These are phyloP conservation scores for Empidonax traillii DNA, from an alignment of 2,113 vertebrate species.

Conservation along the genomic window DNA sequence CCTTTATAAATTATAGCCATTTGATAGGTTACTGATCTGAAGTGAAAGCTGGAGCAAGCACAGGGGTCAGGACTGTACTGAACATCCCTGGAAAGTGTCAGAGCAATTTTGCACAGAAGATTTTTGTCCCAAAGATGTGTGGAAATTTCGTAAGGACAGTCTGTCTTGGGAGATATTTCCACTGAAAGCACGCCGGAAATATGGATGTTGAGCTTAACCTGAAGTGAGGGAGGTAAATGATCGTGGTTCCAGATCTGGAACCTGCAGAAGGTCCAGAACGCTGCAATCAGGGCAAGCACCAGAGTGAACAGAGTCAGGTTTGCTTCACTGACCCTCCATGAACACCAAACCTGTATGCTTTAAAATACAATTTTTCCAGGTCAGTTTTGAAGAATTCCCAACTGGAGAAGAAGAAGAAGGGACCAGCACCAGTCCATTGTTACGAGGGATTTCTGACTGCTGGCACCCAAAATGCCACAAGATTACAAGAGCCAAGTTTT, in stretches of 20 bases:
- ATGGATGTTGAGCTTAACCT: not conserved
- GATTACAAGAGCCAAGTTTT: fast-evolving
- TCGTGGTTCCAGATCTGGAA: not conserved
- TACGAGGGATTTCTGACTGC: not conserved
- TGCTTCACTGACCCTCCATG: fast-evolving
- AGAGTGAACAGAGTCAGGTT: not conserved
- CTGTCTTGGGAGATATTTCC: not conserved
- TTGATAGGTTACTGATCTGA: not conserved
- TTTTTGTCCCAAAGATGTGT: not conserved
- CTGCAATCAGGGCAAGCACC: fast-evolving
- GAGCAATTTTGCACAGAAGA: not conserved
- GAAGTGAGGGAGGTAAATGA: not conserved
- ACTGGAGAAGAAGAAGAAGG: not conserved
- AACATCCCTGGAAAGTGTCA: not conserved
- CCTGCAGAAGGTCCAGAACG: not conserved
- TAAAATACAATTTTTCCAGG: not conserved
- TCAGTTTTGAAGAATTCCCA: not conserved
- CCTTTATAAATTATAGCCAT: fast-evolving
- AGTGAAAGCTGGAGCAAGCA: not conserved
- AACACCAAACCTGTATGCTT: not conserved
- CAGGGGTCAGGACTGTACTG: not conserved
- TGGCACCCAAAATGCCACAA: not conserved
- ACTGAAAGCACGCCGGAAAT: not conserved
- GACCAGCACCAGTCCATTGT: not conserved
- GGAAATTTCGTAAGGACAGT: not conserved